Percentiles rank a stretch among this genome's conserved stretches.
phyloP scores from a whole-genome alignment of 2,113 vertebrate species.

The Hipposideros armiger region DNA sequence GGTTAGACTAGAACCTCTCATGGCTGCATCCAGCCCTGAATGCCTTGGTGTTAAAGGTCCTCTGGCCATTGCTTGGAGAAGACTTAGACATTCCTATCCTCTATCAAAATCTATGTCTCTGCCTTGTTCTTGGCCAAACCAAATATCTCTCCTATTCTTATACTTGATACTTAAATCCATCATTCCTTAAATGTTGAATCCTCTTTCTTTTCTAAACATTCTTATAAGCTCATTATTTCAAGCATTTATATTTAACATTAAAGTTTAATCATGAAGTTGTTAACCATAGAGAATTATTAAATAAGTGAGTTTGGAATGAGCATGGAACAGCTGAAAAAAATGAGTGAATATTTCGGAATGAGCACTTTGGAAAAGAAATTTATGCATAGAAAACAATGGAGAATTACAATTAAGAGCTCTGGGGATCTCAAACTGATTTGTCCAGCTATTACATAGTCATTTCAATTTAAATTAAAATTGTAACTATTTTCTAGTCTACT shows the following conservation, averaged over 20 bases:
- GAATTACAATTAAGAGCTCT: constrained; percentile 90
- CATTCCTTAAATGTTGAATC: constrained; percentile 64
- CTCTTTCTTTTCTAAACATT: constrained; percentile 76
- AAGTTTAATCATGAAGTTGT: constrained; percentile 85
- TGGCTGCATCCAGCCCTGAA: background rate
- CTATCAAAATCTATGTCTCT: background rate
- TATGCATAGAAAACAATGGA: constrained; percentile 88
- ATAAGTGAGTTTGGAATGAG: constrained; percentile 80
- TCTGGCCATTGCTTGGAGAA: background rate
- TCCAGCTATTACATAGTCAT: constrained; percentile 89
- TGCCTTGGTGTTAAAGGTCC: background rate
- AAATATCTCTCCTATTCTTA: background rate
- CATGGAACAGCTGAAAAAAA: constrained; percentile 82
- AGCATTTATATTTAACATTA: constrained; percentile 86
- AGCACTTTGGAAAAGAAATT: constrained; percentile 87
- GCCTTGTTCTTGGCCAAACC: constrained; percentile 37
- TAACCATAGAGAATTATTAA: constrained; percentile 87
- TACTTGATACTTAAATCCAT: constrained; percentile 57
- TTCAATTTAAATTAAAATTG: constrained; percentile 92
- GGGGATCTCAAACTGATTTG: constrained; percentile 88
- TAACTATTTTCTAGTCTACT: constrained; percentile 90
- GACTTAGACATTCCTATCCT: background rate
- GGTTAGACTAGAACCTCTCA: background rate
- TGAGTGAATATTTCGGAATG: constrained; percentile 84
- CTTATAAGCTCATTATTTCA: constrained; percentile 82